Percentiles rank a stretch among this genome's conserved stretches.
These are phyloP conservation scores for Orgyia antiqua DNA, from an alignment of 2,888 invertebrate species.

Conservation along the genomic window DNA sequence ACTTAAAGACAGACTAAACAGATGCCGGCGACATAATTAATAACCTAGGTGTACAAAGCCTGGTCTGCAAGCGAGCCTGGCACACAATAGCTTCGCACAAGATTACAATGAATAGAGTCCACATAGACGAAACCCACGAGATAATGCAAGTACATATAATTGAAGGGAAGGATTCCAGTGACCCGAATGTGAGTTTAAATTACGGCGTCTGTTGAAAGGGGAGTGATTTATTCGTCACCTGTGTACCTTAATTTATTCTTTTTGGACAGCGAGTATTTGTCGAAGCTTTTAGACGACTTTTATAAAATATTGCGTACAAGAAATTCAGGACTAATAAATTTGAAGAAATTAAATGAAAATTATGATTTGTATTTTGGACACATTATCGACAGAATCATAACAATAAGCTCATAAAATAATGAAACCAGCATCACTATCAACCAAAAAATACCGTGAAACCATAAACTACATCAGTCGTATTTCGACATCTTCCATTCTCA, in stretches of 20 bases:
- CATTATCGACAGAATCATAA: no score
- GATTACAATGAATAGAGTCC: slow-evolving; percentile 26
- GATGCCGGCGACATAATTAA: slow-evolving; percentile 31
- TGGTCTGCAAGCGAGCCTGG: slow-evolving; percentile 18
- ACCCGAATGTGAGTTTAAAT: slow-evolving; percentile 19
- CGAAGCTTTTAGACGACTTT: no score
- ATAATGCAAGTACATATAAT: slow-evolving; percentile 17
- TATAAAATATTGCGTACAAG: no score
- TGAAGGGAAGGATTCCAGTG: slow-evolving; percentile 16
- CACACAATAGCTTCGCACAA: slow-evolving; percentile 26
- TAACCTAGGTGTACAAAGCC: slow-evolving; percentile 33
- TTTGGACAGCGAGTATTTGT: no score
- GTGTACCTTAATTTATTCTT: slow-evolving; percentile 14
- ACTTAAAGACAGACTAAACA: slow-evolving; percentile 24
- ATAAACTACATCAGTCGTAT: no score
- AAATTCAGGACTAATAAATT: no score
- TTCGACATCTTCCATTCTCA: no score
- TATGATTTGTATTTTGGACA: no score
- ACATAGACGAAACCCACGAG: slow-evolving; percentile 7
- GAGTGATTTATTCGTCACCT: slow-evolving; percentile 25
- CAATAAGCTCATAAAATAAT: no score
- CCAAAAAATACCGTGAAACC: no score
- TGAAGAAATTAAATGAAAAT: no score
- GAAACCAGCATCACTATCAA: no score
- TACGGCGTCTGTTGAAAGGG: slow-evolving; percentile 20